These are phyloP conservation scores for Gastrophryne carolinensis DNA, from an alignment of 2,797 vertebrate genomes.

Conservation along the genomic window DNA sequence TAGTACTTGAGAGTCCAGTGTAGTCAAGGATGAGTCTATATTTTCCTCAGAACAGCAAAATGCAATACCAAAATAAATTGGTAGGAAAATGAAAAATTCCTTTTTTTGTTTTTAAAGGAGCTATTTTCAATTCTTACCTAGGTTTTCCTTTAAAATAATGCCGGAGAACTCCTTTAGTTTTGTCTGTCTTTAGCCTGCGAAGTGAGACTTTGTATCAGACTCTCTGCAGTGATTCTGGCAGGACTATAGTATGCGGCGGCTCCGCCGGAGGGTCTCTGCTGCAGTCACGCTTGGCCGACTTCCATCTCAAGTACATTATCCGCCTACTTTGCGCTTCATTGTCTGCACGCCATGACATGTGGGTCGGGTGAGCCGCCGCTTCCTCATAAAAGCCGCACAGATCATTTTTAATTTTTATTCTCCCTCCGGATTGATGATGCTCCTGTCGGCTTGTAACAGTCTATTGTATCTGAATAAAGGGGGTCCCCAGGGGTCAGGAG, in stretches of 20 bases:
- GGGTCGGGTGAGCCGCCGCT: conserved; percentile 79
- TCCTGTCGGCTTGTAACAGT: not conserved
- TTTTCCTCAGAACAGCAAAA: too few species aligned
- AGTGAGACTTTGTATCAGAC: not conserved
- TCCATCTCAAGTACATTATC: conserved; percentile 98
- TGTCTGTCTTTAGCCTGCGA: too few species aligned
- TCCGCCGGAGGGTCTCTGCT: conserved; percentile 73
- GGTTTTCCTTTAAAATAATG: too few species aligned
- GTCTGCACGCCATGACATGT: conserved; percentile 91
- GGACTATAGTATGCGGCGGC: conserved; percentile 58
- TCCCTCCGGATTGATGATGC: conserved; percentile 63
- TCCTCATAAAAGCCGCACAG: conserved; percentile 83
- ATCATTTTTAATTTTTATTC: conserved; percentile 96
- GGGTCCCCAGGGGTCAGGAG: not conserved
- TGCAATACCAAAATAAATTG: too few species aligned
- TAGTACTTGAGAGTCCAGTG: too few species aligned
- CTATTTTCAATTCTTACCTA: too few species aligned
- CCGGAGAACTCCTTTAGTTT: too few species aligned
- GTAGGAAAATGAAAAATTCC: too few species aligned
- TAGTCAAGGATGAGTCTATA: too few species aligned
- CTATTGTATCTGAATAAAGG: not conserved
- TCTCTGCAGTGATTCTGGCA: not conserved
- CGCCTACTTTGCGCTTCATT: conserved; percentile 84
- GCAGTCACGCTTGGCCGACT: conserved; percentile 92
- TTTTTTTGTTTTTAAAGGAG: too few species aligned